Evolutionary conservation across 2,113 vertebrate species (phyloP).

Genomic region (Phyllostomus discolor): DNA sequence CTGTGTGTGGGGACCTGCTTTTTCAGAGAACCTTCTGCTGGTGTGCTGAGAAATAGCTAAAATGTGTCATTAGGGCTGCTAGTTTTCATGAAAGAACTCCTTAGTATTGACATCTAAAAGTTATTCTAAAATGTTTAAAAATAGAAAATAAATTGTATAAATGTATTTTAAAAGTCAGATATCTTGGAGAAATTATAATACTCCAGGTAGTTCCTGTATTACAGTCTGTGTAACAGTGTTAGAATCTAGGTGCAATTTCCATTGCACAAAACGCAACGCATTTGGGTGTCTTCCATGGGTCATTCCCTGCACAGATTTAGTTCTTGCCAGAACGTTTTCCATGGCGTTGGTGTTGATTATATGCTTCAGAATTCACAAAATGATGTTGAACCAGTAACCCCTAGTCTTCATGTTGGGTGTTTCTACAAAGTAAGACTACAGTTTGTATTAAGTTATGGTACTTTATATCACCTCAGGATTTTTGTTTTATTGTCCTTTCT

Average conservation of each 20-base stretch:
- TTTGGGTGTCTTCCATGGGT: neutral
- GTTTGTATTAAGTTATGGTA: neutral
- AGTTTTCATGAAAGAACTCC: neutral
- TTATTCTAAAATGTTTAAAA: neutral
- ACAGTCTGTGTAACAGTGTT: neutral
- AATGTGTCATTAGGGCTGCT: neutral
- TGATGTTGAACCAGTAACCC: neutral
- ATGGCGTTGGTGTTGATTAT: neutral
- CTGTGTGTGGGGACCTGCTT: neutral
- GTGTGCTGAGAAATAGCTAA: neutral
- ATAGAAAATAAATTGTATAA: neutral
- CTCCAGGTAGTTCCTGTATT: neutral
- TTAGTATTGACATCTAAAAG: neutral
- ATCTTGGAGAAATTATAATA: neutral
- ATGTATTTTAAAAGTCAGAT: neutral
- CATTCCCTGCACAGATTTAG: neutral
- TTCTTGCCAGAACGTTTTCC: neutral
- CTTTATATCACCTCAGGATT: neutral
- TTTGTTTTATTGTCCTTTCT: neutral
- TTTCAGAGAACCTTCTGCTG: neutral
- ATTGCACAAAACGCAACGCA: neutral
- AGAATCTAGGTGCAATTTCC: neutral
- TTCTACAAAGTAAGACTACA: neutral
- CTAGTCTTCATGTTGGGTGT: neutral
- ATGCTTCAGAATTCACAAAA: neutral